Evolutionary conservation across 2,888 invertebrate species (phyloP).

Genomic region (Alloscopus bannaensis): DNA sequence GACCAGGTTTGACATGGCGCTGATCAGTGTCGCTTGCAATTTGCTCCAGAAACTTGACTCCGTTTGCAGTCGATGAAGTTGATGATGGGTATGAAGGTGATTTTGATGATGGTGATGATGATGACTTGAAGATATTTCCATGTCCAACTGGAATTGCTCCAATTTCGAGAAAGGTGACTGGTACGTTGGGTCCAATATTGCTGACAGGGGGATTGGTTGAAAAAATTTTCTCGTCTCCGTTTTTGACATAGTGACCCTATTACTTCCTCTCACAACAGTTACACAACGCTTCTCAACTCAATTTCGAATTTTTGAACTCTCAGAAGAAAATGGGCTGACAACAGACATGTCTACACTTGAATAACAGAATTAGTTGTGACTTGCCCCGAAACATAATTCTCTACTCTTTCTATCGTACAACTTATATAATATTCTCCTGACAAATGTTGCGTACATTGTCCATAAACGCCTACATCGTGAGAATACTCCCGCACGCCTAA

Average conservation of each 20-base stretch:
- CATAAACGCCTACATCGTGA: too few species aligned
- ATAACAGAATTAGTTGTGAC: too few species aligned
- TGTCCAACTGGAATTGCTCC: constrained; percentile 50
- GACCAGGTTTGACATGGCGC: constrained; percentile 45
- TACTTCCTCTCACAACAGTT: background rate
- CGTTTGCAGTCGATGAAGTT: background rate
- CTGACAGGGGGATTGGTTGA: constrained; percentile 52
- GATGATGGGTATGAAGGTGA: background rate
- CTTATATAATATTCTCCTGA: background rate
- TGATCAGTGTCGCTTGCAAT: constrained; percentile 39
- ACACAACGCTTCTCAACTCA: too few species aligned
- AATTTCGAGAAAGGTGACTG: constrained; percentile 52
- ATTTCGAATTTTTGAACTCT: too few species aligned
- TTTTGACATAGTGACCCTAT: constrained; percentile 55
- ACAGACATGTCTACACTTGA: too few species aligned
- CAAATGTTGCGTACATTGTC: too few species aligned
- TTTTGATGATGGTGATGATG: background rate
- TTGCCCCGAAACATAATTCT: too few species aligned
- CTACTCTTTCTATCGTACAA: too few species aligned
- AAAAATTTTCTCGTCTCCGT: constrained; percentile 46
- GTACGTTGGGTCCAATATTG: constrained; percentile 44
- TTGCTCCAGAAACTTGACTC: constrained; percentile 33
- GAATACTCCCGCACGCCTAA: too few species aligned
- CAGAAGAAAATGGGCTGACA: background rate
- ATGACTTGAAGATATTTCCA: constrained; percentile 33